Evolutionary conservation across 2,797 vertebrate species (phyloP).

Genomic region (Diceros bicornis): DNA sequence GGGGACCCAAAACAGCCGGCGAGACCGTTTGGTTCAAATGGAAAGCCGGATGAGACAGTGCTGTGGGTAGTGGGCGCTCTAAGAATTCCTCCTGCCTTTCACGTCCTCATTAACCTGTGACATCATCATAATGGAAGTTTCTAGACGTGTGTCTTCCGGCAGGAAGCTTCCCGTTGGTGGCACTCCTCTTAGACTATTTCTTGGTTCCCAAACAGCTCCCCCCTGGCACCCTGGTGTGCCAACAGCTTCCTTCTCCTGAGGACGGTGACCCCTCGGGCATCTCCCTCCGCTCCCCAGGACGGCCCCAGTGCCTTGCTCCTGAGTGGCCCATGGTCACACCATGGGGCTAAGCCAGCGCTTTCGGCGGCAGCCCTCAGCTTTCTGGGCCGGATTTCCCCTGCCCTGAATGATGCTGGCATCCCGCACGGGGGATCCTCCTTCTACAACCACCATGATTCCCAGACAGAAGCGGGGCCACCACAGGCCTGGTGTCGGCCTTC

Average conservation of each 20-base stretch:
- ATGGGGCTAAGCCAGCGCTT: not conserved
- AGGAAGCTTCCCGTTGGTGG: not conserved
- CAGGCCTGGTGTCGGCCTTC: too few species aligned
- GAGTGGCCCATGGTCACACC: not conserved
- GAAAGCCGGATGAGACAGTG: not conserved
- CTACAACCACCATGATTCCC: not conserved
- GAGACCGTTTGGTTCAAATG: not conserved
- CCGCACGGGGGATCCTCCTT: not conserved
- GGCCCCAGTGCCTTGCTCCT: not conserved
- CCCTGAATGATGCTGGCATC: too few species aligned
- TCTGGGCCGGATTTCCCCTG: not conserved
- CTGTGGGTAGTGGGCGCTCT: rapidly evolving
- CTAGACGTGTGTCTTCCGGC: rapidly evolving
- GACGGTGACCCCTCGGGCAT: too few species aligned
- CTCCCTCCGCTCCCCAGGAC: not conserved
- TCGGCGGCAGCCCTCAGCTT: not conserved
- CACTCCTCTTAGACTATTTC: not conserved
- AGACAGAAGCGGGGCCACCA: rapidly evolving
- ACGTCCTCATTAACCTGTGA: not conserved
- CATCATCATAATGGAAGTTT: too few species aligned
- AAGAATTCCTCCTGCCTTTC: not conserved
- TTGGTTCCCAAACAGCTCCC: not conserved
- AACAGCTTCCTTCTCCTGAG: not conserved
- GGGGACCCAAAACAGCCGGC: not conserved
- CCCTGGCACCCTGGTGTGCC: not conserved